A percentile compares a stretch with the other conserved stretches of the same genome.
These are phyloP conservation scores for Perithous albicinctus DNA, from an alignment of 2,888 invertebrate species.

Conservation along the genomic window DNA sequence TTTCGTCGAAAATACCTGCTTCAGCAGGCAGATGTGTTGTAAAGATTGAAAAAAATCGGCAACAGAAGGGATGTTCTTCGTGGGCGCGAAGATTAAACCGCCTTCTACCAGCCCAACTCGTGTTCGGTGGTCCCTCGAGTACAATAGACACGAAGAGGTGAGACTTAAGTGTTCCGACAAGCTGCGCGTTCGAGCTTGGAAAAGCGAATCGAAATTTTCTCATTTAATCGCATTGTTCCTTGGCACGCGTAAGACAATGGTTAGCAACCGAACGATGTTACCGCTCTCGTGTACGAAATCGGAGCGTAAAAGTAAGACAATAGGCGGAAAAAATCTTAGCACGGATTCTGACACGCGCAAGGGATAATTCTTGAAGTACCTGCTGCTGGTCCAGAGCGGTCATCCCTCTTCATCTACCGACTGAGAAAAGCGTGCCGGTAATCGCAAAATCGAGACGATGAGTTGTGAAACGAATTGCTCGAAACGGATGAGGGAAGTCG, in stretches of 20 bases:
- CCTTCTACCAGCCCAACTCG: slow-evolving; percentile 21
- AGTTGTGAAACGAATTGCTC: slow-evolving; percentile 67
- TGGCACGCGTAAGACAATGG: slow-evolving; percentile 70
- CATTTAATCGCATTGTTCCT: slow-evolving; percentile 78
- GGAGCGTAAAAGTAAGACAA: slow-evolving; percentile 80
- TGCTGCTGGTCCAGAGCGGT: slow-evolving; percentile 16
- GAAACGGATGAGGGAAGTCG: slow-evolving; percentile 15
- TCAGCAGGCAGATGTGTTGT: neutral
- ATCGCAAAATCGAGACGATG: slow-evolving; percentile 66
- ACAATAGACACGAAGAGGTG: slow-evolving; percentile 52
- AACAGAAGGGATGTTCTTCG: slow-evolving; percentile 11
- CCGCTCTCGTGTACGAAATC: slow-evolving; percentile 64
- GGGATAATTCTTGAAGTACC: slow-evolving; percentile 36
- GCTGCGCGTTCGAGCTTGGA: slow-evolving; percentile 20
- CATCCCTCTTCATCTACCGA: slow-evolving; percentile 33
- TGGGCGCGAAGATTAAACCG: slow-evolving; percentile 4
- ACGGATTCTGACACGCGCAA: slow-evolving; percentile 58
- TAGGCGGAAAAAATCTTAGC: slow-evolving; percentile 76
- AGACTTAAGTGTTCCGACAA: neutral
- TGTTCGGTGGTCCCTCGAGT: slow-evolving; percentile 50
- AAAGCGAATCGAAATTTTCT: slow-evolving; percentile 62
- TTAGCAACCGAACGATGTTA: neutral
- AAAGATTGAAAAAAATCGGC: slow-evolving; percentile 2
- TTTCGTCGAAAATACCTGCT: neutral
- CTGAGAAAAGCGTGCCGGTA: slow-evolving; percentile 39